A percentile compares a stretch with the other conserved stretches of the same genome.
Conservation (phyloP, 2,797 vertebrate genomes). For the Tauraco hartlaubi region DNA sequence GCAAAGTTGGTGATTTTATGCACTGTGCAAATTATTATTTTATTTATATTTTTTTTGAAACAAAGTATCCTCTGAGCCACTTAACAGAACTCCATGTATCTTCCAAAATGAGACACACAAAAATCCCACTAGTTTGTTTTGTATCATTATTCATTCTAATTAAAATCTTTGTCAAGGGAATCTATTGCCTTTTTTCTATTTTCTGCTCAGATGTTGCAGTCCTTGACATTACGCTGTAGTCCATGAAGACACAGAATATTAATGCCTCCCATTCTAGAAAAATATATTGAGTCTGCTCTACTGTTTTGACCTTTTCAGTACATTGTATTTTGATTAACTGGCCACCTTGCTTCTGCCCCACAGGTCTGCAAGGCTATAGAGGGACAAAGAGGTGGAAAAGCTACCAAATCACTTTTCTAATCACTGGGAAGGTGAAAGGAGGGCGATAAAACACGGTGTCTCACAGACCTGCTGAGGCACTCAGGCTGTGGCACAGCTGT, state of each 20-base stretch:
- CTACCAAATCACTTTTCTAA: conserved; percentile 11
- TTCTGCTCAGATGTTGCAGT: conserved; percentile 36
- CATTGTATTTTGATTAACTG: conserved; percentile 72
- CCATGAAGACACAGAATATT: conserved; percentile 50
- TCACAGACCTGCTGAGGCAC: not conserved
- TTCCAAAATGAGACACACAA: not conserved
- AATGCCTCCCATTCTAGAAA: conserved; percentile 47
- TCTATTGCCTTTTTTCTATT: conserved; percentile 30
- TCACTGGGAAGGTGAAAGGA: conserved; percentile 16
- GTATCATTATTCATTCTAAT: conserved; percentile 45
- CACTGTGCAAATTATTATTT: not conserved
- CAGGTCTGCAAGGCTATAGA: conserved; percentile 39
- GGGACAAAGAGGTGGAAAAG: conserved; percentile 6
- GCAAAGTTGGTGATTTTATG: not conserved
- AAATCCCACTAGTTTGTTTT: not conserved
- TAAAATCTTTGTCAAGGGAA: conserved; percentile 60
- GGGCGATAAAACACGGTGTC: not conserved
- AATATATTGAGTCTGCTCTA: conserved; percentile 40
- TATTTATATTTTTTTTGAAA: not conserved
- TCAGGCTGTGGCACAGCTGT: not conserved
- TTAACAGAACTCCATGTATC: not conserved
- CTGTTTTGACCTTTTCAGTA: conserved; percentile 70
- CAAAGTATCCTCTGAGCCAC: not conserved
- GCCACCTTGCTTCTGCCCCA: conserved; percentile 41
- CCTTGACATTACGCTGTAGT: conserved; percentile 2